These are phyloP conservation scores for Psammodynastes pulverulentus DNA, from an alignment of 2,113 vertebrate genomes.

Conservation along the genomic window DNA sequence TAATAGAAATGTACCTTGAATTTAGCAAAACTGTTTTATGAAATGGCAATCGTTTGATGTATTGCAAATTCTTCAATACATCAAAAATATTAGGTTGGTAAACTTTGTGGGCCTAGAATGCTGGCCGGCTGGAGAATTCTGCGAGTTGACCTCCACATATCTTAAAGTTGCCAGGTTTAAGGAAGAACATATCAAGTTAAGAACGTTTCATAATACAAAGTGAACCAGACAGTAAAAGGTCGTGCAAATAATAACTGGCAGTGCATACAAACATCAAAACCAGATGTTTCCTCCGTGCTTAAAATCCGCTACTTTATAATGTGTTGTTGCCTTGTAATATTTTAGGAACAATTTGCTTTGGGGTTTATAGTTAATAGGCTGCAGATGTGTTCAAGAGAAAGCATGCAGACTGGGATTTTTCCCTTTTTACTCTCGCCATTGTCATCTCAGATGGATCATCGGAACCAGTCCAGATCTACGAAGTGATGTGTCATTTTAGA, in stretches of 20 bases:
- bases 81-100: constrained; percentile 18
- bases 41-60: neutral
- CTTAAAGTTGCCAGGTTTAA: neutral
- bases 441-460: neutral
- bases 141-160: neutral
- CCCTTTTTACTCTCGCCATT: neutral
- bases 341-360: constrained; percentile 37
- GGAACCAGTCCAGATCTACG: neutral
- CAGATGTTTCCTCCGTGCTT: constrained; percentile 4
- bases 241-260: constrained; percentile 43
- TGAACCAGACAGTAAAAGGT: constrained; percentile 37
- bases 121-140: neutral
- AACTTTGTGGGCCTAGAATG: neutral
- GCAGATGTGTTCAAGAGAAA: constrained; percentile 22
- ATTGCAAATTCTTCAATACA: constrained; percentile 30
- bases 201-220: constrained; percentile 55
- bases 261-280: constrained; percentile 46
- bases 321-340: neutral
- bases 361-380: neutral
- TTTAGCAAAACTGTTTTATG: neutral
- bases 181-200: constrained; percentile 30
- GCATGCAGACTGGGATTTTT: neutral
- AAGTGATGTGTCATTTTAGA: neutral
- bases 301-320: constrained; percentile 28
- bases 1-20: constrained; percentile 2